Conservation (phyloP, 2,888 invertebrate genomes). For the Agonopterix heracliana region DNA sequence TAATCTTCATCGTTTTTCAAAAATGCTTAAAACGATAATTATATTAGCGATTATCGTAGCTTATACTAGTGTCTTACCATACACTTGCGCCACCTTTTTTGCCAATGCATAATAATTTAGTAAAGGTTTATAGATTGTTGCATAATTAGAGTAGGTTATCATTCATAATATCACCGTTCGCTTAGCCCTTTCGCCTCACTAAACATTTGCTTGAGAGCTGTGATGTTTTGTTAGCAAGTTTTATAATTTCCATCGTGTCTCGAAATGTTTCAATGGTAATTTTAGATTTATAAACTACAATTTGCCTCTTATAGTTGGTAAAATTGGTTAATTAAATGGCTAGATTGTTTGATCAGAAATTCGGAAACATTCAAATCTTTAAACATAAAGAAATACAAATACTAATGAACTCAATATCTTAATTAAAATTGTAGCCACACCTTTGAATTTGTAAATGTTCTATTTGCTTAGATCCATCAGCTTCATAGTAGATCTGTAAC, state of each 20-base stretch:
- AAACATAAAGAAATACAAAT: constrained; percentile 21
- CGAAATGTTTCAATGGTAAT: constrained; percentile 48
- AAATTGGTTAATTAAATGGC: constrained; percentile 31
- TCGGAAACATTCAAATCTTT: neutral
- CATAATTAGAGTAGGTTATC: constrained; percentile 45
- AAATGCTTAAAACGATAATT: neutral
- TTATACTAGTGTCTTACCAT: no score
- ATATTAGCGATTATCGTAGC: neutral
- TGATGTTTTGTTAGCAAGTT: constrained; percentile 59
- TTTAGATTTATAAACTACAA: constrained; percentile 54
- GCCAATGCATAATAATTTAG: constrained; percentile 22
- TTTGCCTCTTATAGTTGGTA: constrained; percentile 43
- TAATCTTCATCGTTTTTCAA: no score
- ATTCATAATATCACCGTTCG: constrained; percentile 48
- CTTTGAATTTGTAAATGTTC: constrained; percentile 48
- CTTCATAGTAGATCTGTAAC: constrained; percentile 74
- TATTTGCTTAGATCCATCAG: constrained; percentile 66
- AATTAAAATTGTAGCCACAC: neutral
- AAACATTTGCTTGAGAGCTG: constrained; percentile 64
- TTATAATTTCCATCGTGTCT: constrained; percentile 42
- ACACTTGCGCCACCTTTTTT: constrained; percentile 1
- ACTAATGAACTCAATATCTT: constrained; percentile 19
- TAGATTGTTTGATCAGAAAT: constrained; percentile 21
- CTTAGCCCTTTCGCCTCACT: constrained; percentile 48
- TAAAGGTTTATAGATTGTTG: constrained; percentile 23